A percentile compares a stretch with the other conserved stretches of the same genome.
These are phyloP conservation scores for Muscidifurax raptorellus DNA, from an alignment of 1,140 invertebrate genomes.

Conservation along the genomic window DNA sequence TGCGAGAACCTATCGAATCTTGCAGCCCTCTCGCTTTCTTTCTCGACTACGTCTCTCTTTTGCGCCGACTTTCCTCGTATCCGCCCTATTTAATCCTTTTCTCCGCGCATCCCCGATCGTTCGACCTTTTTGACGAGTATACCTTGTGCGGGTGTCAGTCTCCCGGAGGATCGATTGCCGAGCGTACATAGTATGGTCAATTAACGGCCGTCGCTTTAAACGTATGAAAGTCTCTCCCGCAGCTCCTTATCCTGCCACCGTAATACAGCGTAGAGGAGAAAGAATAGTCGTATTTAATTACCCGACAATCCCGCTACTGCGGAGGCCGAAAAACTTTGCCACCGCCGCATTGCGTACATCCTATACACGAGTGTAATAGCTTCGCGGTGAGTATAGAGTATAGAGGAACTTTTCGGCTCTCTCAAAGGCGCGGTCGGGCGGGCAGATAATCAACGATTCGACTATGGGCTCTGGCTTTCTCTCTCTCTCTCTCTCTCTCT, in stretches of 20 bases:
- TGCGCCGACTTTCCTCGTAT: constrained; percentile 21
- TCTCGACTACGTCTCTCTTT: constrained; percentile 33
- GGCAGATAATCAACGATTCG: constrained; percentile 34
- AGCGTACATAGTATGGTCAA: too few species aligned
- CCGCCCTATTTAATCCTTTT: constrained; percentile 31
- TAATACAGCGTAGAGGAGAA: background rate
- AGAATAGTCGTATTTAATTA: constrained; percentile 17
- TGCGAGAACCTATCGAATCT: constrained; percentile 38
- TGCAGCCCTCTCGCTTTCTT: background rate
- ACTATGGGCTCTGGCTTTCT: constrained; percentile 12
- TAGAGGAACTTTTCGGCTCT: constrained; percentile 26
- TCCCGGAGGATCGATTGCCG: background rate
- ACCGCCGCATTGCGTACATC: constrained; percentile 15
- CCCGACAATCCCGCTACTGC: background rate
- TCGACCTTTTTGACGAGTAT: background rate
- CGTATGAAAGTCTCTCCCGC: background rate
- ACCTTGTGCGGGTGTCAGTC: background rate
- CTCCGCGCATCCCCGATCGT: background rate
- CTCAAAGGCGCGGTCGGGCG: constrained; percentile 8
- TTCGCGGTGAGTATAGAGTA: background rate
- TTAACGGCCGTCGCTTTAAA: too few species aligned
- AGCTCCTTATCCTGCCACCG: too few species aligned
- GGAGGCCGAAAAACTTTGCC: background rate
- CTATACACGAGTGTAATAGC: background rate
- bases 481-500: background rate